Conservation (phyloP, 2,113 vertebrate genomes). For the Tympanuchus pallidicinctus region DNA sequence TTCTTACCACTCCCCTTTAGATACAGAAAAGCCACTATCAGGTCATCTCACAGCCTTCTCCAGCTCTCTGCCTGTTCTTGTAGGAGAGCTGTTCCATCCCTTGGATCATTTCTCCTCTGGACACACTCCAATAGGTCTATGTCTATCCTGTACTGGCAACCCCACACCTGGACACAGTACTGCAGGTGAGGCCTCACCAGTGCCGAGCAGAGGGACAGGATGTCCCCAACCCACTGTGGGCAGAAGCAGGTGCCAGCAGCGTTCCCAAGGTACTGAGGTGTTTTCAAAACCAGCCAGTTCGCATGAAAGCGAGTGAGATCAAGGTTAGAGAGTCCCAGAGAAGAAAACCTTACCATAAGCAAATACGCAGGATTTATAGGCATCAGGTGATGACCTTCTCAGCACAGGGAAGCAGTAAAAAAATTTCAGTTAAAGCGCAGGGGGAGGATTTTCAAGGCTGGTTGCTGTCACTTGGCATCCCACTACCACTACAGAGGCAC, state of each 20-base stretch:
- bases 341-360: not conserved
- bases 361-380: not conserved
- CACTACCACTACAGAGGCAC: not conserved
- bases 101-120: no score
- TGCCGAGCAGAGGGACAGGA: no score
- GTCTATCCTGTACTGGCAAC: no score
- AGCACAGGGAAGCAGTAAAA: not conserved
- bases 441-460: not conserved
- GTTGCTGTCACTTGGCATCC: not conserved
- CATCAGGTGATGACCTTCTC: not conserved
- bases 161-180: no score
- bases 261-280: not conserved
- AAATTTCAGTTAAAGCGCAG: not conserved
- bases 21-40: no score
- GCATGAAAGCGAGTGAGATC: not conserved
- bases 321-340: not conserved
- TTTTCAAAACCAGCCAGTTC: not conserved
- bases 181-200: no score
- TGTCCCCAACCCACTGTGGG: not conserved
- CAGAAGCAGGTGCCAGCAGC: fast-evolving
- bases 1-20: no score
- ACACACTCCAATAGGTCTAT: no score
- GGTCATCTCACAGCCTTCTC: no score
- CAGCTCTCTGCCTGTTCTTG: no score
- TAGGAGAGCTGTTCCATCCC: no score